Base-by-base conservation (phyloP, 1,140 invertebrate genomes). In the Pogonognathellus flavescens region DNA sequence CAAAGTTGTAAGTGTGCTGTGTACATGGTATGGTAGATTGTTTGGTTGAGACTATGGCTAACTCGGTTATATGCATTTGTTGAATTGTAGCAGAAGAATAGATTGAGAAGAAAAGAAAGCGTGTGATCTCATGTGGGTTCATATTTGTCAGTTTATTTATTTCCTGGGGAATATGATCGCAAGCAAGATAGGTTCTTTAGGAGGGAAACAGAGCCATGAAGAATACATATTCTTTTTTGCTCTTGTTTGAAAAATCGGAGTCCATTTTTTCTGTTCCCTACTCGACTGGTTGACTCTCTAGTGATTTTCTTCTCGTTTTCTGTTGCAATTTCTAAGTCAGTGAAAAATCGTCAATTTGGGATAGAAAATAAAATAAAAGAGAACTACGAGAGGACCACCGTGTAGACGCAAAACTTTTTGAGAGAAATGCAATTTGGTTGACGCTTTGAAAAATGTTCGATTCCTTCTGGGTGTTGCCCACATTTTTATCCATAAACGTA, bases 331-430 rank as follows among this genome's bases (percentile, higher is more conserved):
- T 86, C 85, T 52, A 86, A 88, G 87, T 88, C 87, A 88, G 87
- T 88, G 87, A 88, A 86, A 88, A 88, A 88, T 88, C 84, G 87
- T 86, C 87, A 88, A 88, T 88, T 86, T 85, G 85, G 87, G 85
- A 88, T 85, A 81, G 55, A 83, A 85, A 87, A 87, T 85, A 87
- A 85, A 87, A 83, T 84, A 84, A 84, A 87, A 81, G 84, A 82
- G 72, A 76, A 84, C 13, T 59, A 31, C 49, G 60, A 76, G 50
- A 81, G 59, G 53, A 82, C 59, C 18, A 66, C 7, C 18, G 52
- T 81, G 53, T 80, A 84, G 80, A 81, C 50, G 53, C 52, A 80
- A 87, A 87, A 85, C 31, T 87, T 87, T 83, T 87, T 60, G 57
- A 84, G 80, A 80, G 82, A 76, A 87, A 85, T 87, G 60, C 80